phyloP scores from a whole-genome alignment of 2,113 vertebrate species.

The Indicator maculatus region DNA sequence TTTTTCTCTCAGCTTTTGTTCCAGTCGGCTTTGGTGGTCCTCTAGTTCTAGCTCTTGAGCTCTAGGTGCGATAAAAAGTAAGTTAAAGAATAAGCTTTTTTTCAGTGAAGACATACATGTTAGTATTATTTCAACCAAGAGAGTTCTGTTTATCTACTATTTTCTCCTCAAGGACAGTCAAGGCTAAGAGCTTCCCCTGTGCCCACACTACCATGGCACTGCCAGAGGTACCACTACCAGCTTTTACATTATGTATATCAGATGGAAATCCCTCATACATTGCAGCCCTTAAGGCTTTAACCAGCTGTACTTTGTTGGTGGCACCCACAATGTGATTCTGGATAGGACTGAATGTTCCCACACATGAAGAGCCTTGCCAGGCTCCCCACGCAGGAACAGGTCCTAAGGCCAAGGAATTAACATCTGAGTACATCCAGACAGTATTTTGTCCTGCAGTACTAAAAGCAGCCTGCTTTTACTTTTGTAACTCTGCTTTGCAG shows the following conservation, averaged over 20 bases:
- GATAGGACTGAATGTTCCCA: neutral
- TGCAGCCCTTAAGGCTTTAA: neutral
- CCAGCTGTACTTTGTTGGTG: neutral
- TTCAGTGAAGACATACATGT: neutral
- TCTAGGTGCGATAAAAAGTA: slow-evolving; percentile 69
- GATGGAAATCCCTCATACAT: neutral
- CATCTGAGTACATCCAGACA: neutral
- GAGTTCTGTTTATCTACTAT: neutral
- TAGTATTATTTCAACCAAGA: neutral
- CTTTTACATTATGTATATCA: neutral
- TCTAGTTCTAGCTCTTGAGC: slow-evolving; percentile 91
- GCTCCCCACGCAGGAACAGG: neutral
- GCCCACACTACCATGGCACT: neutral
- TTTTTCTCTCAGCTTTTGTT: slow-evolving; percentile 83
- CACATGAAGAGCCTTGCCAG: neutral
- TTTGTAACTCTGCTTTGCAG: neutral
- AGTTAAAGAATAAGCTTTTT: neutral
- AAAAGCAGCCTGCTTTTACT: neutral
- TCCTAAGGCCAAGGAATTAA: neutral
- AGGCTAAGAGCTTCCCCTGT: neutral
- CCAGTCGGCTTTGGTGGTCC: slow-evolving; percentile 88
- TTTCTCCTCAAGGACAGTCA: neutral
- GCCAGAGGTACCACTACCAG: neutral
- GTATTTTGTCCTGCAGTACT: neutral
- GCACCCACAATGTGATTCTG: neutral